These are phyloP conservation scores for Atethmia centrago DNA, from an alignment of 2,888 invertebrate genomes.

Conservation along the genomic window DNA sequence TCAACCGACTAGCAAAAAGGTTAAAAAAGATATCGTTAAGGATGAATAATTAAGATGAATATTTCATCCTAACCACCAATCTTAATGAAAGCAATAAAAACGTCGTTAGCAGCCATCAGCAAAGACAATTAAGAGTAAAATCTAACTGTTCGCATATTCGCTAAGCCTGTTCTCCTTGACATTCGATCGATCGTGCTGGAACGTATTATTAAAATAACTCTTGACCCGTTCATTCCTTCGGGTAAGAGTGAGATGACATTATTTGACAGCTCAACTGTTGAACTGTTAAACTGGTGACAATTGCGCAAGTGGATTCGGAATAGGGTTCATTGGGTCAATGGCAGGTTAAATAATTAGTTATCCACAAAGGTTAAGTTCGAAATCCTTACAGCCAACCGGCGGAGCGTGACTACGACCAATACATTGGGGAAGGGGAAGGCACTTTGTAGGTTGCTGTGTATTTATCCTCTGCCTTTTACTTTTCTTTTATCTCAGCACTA, in stretches of 20 bases:
- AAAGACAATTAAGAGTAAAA: constrained; percentile 36
- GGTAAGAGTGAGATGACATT: constrained; percentile 41
- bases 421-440: background rate
- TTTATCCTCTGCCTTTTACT: constrained; percentile 6
- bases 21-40: constrained; percentile 29
- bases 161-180: constrained; percentile 63
- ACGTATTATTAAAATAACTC: constrained; percentile 37
- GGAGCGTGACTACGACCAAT: constrained; percentile 2
- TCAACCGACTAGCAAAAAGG: constrained; percentile 16
- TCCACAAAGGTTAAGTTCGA: constrained; percentile 25
- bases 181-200: constrained; percentile 58
- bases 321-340: constrained; percentile 60
- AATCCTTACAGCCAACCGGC: constrained; percentile 6
- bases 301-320: constrained; percentile 39
- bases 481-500: background rate
- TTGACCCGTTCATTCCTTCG: constrained; percentile 17
- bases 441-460: background rate
- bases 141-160: constrained; percentile 52
- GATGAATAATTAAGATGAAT: constrained; percentile 46
- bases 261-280: constrained; percentile 32
- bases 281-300: constrained; percentile 42
- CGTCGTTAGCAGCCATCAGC: constrained; percentile 42
- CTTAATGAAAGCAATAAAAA: constrained; percentile 51
- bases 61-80: constrained; percentile 33
- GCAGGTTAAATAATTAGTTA: constrained; percentile 42